Conservation (phyloP, 2,113 vertebrate genomes). For the Mastomys coucha region DNA sequence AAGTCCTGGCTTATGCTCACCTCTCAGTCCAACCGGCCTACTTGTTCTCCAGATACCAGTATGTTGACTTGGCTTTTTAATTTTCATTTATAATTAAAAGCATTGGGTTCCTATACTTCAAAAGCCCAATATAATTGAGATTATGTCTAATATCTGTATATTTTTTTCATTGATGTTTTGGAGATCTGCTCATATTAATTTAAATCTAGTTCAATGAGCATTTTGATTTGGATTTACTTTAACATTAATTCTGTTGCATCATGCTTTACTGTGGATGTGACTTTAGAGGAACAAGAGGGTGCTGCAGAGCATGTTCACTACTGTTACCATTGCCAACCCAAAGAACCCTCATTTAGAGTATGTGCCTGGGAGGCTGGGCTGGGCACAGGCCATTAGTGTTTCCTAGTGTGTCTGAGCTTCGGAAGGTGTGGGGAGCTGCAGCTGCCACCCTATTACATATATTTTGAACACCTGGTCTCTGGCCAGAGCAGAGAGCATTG, state of each 20-base stretch:
- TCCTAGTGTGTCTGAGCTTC: background rate
- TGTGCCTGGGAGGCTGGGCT: background rate
- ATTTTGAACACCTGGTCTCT: too few relatives aligned
- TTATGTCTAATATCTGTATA: background rate
- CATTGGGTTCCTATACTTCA: background rate
- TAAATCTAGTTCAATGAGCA: background rate
- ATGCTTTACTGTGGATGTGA: background rate
- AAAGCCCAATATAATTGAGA: background rate
- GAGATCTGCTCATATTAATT: background rate
- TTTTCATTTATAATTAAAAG: slow-evolving; percentile 8
- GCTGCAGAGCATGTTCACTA: background rate
- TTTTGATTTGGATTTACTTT: background rate
- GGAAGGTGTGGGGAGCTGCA: too few relatives aligned
- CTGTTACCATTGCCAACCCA: background rate
- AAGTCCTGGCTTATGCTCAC: background rate
- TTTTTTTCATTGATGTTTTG: slow-evolving; percentile 5
- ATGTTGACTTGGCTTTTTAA: background rate
- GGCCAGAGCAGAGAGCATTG: too few relatives aligned
- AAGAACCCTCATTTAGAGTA: background rate
- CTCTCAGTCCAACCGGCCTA: background rate
- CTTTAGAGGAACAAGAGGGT: slow-evolving; percentile 3
- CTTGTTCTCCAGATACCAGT: background rate
- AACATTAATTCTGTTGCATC: background rate
- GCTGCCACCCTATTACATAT: too few relatives aligned
- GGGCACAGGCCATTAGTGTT: background rate